phyloP scores from a whole-genome alignment of 2,113 vertebrate species.

The Microtus ochrogaster region DNA sequence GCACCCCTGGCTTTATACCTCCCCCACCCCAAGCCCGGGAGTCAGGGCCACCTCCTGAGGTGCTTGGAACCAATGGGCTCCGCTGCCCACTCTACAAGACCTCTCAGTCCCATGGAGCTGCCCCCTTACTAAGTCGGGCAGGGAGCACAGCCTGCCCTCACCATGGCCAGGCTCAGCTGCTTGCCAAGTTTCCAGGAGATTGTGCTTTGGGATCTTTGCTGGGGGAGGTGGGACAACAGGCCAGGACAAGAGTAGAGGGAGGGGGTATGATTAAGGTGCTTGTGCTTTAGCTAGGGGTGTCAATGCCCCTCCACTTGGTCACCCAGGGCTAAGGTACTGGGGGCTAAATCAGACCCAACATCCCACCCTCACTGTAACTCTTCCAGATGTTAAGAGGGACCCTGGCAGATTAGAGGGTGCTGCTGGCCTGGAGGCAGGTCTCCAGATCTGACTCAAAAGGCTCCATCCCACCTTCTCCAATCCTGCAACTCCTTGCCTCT shows the following conservation, averaged over 20 bases:
- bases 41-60: slow-evolving; percentile 62
- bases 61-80: slow-evolving; percentile 56
- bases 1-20: slow-evolving; percentile 44
- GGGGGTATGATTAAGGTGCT: slow-evolving; percentile 78
- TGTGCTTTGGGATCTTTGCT: slow-evolving; percentile 80
- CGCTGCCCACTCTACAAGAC: slow-evolving; percentile 37
- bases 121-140: not conserved
- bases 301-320: not conserved
- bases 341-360: not conserved
- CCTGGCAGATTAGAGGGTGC: too few species aligned
- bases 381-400: slow-evolving; percentile 14
- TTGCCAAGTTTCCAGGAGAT: slow-evolving; percentile 70
- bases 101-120: slow-evolving; percentile 51
- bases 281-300: slow-evolving; percentile 79
- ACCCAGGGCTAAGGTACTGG: slow-evolving; percentile 17
- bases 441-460: too few species aligned
- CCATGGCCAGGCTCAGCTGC: slow-evolving; percentile 11
- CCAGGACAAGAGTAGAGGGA: not conserved
- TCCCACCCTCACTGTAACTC: not conserved
- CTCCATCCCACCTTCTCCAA: too few species aligned
- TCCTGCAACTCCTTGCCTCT: too few species aligned
- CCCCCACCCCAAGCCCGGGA: slow-evolving; percentile 21
- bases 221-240: slow-evolving; percentile 37
- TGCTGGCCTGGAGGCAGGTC: too few species aligned
- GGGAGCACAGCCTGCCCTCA: not conserved